These are phyloP conservation scores for Sula dactylatra DNA, from an alignment of 2,113 vertebrate species.

Conservation along the genomic window DNA sequence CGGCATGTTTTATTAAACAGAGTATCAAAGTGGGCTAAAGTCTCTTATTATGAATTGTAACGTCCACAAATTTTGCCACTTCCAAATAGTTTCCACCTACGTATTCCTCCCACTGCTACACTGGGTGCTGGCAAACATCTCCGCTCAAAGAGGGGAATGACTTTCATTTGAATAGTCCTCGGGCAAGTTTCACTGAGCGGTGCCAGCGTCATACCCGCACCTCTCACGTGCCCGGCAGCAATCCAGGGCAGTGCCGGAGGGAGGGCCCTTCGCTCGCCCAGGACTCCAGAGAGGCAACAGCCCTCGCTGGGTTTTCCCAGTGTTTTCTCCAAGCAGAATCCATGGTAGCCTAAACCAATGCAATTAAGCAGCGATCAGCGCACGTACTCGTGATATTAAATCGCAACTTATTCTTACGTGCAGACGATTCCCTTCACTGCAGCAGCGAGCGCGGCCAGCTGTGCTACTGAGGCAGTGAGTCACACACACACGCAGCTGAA, in stretches of 20 bases:
- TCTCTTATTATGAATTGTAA: slow-evolving; percentile 16
- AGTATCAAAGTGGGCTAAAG: slow-evolving; percentile 18
- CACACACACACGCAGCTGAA: background rate
- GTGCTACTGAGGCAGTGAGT: background rate
- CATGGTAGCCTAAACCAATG: background rate
- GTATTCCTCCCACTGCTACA: slow-evolving; percentile 1
- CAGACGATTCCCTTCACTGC: background rate
- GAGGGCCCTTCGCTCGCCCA: background rate
- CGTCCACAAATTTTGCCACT: slow-evolving; percentile 55
- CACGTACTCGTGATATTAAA: background rate
- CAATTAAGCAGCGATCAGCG: background rate
- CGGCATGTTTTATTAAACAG: background rate
- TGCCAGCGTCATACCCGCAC: background rate
- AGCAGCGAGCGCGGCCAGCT: background rate
- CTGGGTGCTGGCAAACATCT: slow-evolving; percentile 18
- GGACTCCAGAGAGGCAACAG: background rate
- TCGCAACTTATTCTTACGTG: background rate
- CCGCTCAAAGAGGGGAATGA: background rate
- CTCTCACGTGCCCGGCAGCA: slow-evolving; percentile 16
- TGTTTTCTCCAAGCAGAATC: background rate
- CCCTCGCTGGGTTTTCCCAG: background rate
- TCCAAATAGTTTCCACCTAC: slow-evolving; percentile 58
- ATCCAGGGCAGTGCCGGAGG: background rate
- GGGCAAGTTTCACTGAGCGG: slow-evolving; percentile 18
- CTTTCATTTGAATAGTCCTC: background rate